Evolutionary conservation across 2,888 invertebrate genomes (phyloP).

Genomic region (Sphaeridia pumilis): DNA sequence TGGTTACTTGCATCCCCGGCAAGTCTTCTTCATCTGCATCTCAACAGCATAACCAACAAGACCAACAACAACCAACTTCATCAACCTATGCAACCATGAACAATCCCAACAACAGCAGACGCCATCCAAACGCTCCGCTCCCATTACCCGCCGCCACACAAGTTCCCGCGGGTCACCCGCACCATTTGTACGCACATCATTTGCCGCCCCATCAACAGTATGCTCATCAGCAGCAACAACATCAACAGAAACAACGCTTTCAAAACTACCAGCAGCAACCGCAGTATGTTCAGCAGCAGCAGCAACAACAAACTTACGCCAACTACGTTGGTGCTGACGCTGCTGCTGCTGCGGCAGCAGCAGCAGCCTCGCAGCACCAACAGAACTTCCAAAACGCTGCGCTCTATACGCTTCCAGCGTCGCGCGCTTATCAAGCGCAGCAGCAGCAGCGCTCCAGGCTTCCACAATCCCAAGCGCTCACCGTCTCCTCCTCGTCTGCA

Average conservation of each 20-base stretch:
- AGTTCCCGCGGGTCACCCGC: neutral
- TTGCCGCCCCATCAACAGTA: constrained; percentile 12
- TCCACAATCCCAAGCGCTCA: neutral
- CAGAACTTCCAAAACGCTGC: constrained; percentile 16
- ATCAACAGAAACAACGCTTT: constrained; percentile 9
- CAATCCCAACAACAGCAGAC: neutral
- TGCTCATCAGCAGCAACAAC: constrained; percentile 9
- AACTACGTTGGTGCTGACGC: constrained; percentile 17
- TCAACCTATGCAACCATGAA: neutral
- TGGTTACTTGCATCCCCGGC: constrained; percentile 3
- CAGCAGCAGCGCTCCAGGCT: neutral
- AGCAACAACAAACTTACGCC: constrained; percentile 2
- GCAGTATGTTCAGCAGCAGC: no score
- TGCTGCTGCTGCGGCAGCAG: constrained; percentile 19
- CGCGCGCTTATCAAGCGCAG: neutral
- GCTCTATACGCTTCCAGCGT: constrained; percentile 5
- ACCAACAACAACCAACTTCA: neutral
- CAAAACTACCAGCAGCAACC: constrained; percentile 22
- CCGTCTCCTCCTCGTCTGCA: constrained; percentile 13
- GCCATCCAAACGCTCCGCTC: neutral
- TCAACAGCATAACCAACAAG: neutral
- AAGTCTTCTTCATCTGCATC: neutral
- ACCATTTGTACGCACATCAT: neutral
- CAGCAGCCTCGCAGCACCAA: constrained; percentile 9
- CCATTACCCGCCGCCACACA: neutral